Conservation (phyloP, 2,113 vertebrate genomes). For the Cyprinus carpio region DNA sequence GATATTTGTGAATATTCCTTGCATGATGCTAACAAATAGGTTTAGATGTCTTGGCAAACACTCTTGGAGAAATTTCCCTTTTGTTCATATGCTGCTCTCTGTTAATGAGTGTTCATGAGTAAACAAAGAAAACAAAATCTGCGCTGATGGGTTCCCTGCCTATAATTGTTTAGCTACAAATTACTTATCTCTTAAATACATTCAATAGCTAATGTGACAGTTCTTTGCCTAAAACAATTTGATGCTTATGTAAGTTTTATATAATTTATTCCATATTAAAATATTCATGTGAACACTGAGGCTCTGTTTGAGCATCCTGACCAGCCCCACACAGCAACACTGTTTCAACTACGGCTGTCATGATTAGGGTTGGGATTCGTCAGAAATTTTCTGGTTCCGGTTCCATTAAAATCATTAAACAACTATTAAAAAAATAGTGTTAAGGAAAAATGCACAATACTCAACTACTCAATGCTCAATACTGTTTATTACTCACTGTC, state of each 20-base stretch:
- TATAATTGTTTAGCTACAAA: neutral
- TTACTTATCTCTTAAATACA: neutral
- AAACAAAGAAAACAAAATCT: conserved; percentile 1
- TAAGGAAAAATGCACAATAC: no score
- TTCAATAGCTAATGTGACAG: neutral
- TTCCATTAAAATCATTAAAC: no score
- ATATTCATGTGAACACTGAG: neutral
- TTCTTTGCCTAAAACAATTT: neutral
- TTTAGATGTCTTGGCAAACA: conserved; percentile 12
- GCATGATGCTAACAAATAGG: neutral
- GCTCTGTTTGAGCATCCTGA: neutral
- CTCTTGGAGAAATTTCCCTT: neutral
- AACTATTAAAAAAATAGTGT: no score
- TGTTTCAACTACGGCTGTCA: neutral
- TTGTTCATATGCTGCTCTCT: neutral
- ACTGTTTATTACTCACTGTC: no score
- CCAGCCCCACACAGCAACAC: neutral
- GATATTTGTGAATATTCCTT: conserved; percentile 1
- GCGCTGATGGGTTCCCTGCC: neutral
- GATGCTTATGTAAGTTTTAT: neutral
- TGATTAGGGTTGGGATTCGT: no score
- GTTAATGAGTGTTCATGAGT: neutral
- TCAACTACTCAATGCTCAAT: no score
- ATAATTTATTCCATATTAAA: neutral
- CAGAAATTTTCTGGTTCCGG: no score